phyloP scores from a whole-genome alignment of 2,888 invertebrate genomes.

The Acanthacorydalis orientalis region DNA sequence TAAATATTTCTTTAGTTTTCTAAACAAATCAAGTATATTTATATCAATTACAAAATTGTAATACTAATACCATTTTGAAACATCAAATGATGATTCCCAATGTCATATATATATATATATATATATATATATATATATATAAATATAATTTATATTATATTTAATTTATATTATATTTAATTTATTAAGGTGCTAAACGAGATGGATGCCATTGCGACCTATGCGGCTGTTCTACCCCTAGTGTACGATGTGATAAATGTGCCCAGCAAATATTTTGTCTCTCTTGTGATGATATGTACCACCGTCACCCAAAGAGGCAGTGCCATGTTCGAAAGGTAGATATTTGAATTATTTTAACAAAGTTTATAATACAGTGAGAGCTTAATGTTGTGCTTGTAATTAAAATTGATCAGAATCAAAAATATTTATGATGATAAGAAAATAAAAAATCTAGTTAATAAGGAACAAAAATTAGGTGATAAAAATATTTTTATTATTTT shows the following conservation, averaged over 20 bases:
- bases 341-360: not conserved
- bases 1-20: no score
- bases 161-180: not conserved
- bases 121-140: no score
- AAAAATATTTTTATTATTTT: no score
- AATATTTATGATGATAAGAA: no score
- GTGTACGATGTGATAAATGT: slow-evolving; percentile 72
- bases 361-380: no score
- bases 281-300: slow-evolving; percentile 89
- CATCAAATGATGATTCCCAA: not conserved
- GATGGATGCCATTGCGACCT: slow-evolving; percentile 60
- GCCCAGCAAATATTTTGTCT: slow-evolving; percentile 70
- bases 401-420: no score
- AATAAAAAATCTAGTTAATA: no score
- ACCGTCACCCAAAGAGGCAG: slow-evolving; percentile 77
- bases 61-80: no score
- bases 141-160: not conserved
- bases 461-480: no score
- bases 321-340: slow-evolving; percentile 60
- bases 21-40: no score
- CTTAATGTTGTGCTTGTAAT: no score
- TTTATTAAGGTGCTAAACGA: slow-evolving; percentile 12
- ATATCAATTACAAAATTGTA: no score
- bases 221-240: slow-evolving; percentile 68
- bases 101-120: not conserved